Base-by-base conservation (phyloP, 2,113 vertebrate species). In the Myodes glareolus region DNA sequence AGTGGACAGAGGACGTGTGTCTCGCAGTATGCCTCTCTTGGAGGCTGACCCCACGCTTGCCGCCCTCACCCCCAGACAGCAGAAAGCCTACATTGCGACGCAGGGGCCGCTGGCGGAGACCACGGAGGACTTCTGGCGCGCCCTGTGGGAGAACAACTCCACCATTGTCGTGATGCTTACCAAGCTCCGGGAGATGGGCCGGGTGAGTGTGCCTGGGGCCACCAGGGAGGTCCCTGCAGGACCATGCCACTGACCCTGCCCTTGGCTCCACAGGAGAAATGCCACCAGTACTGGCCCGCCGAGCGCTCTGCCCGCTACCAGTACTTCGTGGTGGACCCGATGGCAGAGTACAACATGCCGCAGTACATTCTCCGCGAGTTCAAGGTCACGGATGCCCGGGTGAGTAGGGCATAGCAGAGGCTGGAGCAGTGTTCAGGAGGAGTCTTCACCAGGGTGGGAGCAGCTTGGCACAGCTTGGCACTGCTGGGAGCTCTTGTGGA, bases 331-430 rank as follows among this genome's bases (percentile, higher is more conserved):
- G 99, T 99, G 92, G 99, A 99, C 82, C 99, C 99, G 14, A 99
- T 99, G 99, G 99, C 99, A 0, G 99, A 99, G 78, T 99, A 99
- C 98, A 99, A 99, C 98, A 99, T 99, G 99, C 99, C 99, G 13
- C 99, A 99, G 98, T 99, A 99, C 98, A 99, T 99, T 98, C 99
- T 99, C 4, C 98, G 99, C 12, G 99, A 99, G 94, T 99, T 99
- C 99, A 99, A 99, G 98, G 99, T 99, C 98, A 99, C 99, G 0
- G 99, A 99, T 0, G 99, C 99, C 97, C 99, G 99, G 99, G 99
- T 99, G 97, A 99, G 99, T 97, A 33, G n/a, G 25, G 12, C 23
- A 2, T 7, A 1, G 55, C 52, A n/a, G 50, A 23, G 33, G 5
- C 78, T n/a, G 52, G 5, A 25, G 23, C 36, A 3, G 3, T 52